Evolutionary conservation across 2,888 invertebrate genomes (phyloP).

Genomic region (Beris morrisii): DNA sequence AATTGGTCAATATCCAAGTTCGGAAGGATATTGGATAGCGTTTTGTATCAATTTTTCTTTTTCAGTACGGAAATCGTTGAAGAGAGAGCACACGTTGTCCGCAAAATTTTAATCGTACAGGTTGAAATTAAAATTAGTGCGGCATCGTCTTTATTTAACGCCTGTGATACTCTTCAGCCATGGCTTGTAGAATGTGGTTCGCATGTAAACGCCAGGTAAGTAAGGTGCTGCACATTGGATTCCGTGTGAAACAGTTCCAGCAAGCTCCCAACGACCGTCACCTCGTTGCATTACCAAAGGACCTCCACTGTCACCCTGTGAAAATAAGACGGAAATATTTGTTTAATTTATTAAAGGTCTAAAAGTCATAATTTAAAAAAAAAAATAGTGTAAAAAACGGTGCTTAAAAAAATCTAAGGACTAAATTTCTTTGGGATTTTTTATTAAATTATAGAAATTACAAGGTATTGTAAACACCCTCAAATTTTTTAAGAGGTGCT

Average conservation of each 20-base stretch:
- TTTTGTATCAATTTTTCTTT: not conserved
- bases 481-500: too few relatives aligned
- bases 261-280: constrained; percentile 84
- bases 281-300: constrained; percentile 81
- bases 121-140: not conserved
- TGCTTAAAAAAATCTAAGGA: too few relatives aligned
- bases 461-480: too few relatives aligned
- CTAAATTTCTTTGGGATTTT: too few relatives aligned
- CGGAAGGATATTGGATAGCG: constrained; percentile 4
- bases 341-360: too few relatives aligned
- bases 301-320: constrained; percentile 90
- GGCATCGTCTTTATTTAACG: constrained; percentile 59
- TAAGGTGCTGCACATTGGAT: constrained; percentile 92
- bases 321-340: not conserved
- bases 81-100: constrained; percentile 8
- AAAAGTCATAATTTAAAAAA: too few relatives aligned
- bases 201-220: constrained; percentile 91
- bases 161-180: constrained; percentile 89
- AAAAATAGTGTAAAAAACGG: too few relatives aligned
- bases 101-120: not conserved
- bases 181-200: constrained; percentile 87
- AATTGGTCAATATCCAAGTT: constrained; percentile 11
- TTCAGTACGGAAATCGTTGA: not conserved
- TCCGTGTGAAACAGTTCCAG: constrained; percentile 93
- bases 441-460: too few relatives aligned